phyloP scores from a whole-genome alignment of 2,113 vertebrate species.

The Glaucidium brasilianum region DNA sequence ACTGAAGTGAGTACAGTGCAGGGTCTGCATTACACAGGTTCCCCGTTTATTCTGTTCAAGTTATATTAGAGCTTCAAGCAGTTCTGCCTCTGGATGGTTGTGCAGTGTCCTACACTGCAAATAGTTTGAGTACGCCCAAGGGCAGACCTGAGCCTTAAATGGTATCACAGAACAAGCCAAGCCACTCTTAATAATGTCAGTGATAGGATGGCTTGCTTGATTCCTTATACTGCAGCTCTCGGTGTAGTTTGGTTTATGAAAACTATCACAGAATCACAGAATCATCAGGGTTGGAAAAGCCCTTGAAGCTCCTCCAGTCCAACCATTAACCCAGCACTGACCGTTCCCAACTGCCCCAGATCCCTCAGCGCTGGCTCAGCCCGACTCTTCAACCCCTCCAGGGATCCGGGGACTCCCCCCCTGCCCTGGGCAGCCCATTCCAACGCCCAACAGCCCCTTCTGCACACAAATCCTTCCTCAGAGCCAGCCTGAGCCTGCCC shows the following conservation, averaged over 20 bases:
- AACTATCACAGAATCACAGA: background rate
- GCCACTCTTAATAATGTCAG: background rate
- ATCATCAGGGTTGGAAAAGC: no score
- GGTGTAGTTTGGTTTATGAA: background rate
- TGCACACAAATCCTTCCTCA: no score
- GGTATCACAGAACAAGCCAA: background rate
- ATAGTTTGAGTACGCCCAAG: background rate
- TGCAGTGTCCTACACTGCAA: slow-evolving; percentile 5
- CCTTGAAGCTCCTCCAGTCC: no score
- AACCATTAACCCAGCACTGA: no score
- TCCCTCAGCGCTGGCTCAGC: no score
- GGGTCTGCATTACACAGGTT: background rate
- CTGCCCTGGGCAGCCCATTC: no score
- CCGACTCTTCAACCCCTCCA: no score
- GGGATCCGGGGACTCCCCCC: no score
- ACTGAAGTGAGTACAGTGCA: background rate
- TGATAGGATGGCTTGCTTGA: background rate
- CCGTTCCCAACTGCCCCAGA: no score
- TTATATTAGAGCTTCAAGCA: background rate
- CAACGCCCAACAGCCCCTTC: no score
- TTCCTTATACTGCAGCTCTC: background rate
- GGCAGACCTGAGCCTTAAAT: background rate
- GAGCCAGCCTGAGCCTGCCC: no score
- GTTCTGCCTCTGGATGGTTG: background rate
- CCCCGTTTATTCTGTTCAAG: background rate